These are phyloP conservation scores for Zaprionus nigranus DNA, from an alignment of 1,140 invertebrate species.

Conservation along the genomic window DNA sequence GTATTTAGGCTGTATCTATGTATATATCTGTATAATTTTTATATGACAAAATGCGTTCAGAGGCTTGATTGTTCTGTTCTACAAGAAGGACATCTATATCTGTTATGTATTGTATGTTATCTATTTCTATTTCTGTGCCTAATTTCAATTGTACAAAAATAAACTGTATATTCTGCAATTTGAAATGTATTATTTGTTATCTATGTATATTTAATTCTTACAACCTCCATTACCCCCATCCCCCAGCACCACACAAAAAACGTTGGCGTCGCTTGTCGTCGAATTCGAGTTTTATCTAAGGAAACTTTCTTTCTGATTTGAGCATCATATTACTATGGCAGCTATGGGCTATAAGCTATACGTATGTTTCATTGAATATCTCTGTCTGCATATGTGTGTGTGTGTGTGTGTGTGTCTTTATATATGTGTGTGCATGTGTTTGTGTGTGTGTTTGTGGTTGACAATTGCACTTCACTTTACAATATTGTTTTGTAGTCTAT, in stretches of 20 bases:
- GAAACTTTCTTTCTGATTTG: slow-evolving; percentile 19
- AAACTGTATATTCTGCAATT: slow-evolving; percentile 10
- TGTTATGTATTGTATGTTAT: background rate
- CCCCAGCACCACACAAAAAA: background rate
- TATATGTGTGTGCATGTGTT: background rate
- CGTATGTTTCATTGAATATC: slow-evolving; percentile 9
- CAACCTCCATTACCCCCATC: background rate
- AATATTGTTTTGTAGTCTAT: background rate
- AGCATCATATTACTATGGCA: slow-evolving; percentile 47
- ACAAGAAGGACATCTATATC: slow-evolving; percentile 15
- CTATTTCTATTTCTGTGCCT: background rate
- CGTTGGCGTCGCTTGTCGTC: slow-evolving; percentile 3
- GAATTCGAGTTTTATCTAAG: slow-evolving; percentile 14
- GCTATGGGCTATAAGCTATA: slow-evolving; percentile 24
- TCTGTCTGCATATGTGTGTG: background rate
- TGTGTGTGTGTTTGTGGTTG: too few relatives aligned
- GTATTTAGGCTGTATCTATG: background rate
- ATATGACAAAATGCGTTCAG: slow-evolving; percentile 22
- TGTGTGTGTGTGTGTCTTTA: background rate
- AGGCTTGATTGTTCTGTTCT: slow-evolving; percentile 16
- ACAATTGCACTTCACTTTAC: background rate
- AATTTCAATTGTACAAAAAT: slow-evolving; percentile 36
- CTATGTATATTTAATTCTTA: background rate
- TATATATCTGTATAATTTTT: background rate
- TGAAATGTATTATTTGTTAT: background rate